Conservation (phyloP, 2,797 vertebrate species). For the Amblyopsis hoosieri region DNA sequence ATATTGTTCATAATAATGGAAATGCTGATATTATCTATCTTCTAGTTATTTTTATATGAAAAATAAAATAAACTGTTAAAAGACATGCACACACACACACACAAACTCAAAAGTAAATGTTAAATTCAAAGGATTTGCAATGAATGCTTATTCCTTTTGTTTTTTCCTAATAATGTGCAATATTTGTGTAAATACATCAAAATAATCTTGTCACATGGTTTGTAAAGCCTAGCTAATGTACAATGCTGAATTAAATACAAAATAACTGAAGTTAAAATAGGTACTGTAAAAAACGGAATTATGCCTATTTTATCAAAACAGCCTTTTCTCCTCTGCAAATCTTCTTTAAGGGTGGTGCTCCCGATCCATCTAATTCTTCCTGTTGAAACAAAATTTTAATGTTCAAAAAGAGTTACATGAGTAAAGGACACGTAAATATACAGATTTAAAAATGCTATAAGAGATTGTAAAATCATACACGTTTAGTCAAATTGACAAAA, state of each 20-base stretch:
- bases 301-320: slow-evolving; percentile 83
- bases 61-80: too few species aligned
- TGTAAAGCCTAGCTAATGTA: slow-evolving; percentile 46
- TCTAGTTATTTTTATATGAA: too few species aligned
- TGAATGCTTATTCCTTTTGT: slow-evolving; percentile 33
- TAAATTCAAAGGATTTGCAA: slow-evolving; percentile 26
- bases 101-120: not conserved
- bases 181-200: slow-evolving; percentile 43
- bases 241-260: slow-evolving; percentile 22
- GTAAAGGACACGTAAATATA: not conserved
- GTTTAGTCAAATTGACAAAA: too few species aligned
- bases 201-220: slow-evolving; percentile 27
- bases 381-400: slow-evolving; percentile 49
- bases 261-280: slow-evolving; percentile 28
- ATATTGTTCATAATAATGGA: too few species aligned
- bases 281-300: slow-evolving; percentile 26
- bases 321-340: slow-evolving; percentile 88
- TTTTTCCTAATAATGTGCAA: slow-evolving; percentile 37
- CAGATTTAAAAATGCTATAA: too few species aligned
- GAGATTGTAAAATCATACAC: too few species aligned
- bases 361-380: slow-evolving; percentile 85
- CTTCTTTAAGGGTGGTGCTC: slow-evolving; percentile 92
- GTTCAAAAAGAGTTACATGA: slow-evolving; percentile 2
- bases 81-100: too few species aligned
- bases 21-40: too few species aligned